Percentiles rank a stretch among this genome's conserved stretches.
Evolutionary conservation across 1,140 invertebrate species (phyloP).

Genomic region (Heliconius nattereri): DNA sequence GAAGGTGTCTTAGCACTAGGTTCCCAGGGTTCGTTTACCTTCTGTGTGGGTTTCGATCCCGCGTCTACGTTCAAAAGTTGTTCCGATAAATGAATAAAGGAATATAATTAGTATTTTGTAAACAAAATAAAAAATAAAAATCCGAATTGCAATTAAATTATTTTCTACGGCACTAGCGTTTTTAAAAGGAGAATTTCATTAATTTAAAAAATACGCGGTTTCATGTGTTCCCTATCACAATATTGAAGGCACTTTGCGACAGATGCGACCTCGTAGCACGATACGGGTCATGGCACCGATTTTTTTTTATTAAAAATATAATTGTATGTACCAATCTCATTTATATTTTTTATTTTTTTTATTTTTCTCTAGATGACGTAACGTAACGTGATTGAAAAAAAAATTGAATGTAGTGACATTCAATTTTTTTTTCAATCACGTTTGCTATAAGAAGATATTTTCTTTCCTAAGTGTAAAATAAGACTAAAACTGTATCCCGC

Average conservation of each 20-base stretch:
- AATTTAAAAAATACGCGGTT: slow-evolving; percentile 10
- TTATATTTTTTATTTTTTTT: neutral
- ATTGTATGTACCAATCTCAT: neutral
- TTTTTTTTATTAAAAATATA: neutral
- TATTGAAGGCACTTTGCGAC: slow-evolving; percentile 12
- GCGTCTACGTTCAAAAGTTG: too few species aligned
- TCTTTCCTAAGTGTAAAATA: too few species aligned
- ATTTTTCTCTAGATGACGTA: too few species aligned
- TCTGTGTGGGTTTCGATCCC: too few species aligned
- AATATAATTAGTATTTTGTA: too few species aligned
- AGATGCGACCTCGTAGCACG: neutral
- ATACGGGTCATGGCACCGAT: neutral
- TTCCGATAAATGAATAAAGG: too few species aligned
- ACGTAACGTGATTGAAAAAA: too few species aligned
- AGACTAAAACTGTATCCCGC: too few species aligned
- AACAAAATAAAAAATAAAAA: neutral
- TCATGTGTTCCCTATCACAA: slow-evolving; percentile 8
- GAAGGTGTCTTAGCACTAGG: too few species aligned
- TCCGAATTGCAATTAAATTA: neutral
- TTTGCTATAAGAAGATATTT: too few species aligned
- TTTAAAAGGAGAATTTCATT: neutral
- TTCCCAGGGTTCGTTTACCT: neutral
- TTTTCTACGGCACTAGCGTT: neutral
- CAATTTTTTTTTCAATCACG: too few species aligned
- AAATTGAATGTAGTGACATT: too few species aligned